Evolutionary conservation across 2,888 invertebrate species (phyloP), one percentile per base, ranked within the genome.

Genomic region (Metopia argyrocephala): DNA sequence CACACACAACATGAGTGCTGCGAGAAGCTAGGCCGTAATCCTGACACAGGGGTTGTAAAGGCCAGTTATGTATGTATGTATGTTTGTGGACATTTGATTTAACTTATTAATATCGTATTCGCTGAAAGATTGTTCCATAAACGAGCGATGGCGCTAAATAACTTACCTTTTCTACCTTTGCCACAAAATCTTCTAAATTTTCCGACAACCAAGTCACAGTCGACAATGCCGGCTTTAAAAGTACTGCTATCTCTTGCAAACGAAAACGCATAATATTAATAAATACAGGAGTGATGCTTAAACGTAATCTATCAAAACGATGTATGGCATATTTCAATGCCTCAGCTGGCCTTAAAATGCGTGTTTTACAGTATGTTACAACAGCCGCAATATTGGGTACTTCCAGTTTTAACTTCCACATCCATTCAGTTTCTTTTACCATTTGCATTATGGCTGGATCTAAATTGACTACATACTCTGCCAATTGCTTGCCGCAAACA

Each of bases 121-220:
- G n/a, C n/a, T n/a, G n/a, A n/a, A n/a, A n/a, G n/a, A n/a, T n/a
- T n/a, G n/a, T n/a, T n/a, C n/a, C n/a, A n/a, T n/a, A n/a, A n/a
- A n/a, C n/a, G n/a, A n/a, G n/a, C n/a, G n/a, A n/a, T n/a, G n/a
- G n/a, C n/a, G n/a, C n/a, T n/a, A n/a, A n/a, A n/a, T n/a, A 4
- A n/a, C 76, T 68, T 76, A 95, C 93, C 85, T 93, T 92, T 70
- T 92, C 92, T 20, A 96, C 89, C 21, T 92, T 91, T 0, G 79
- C 65, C 3, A 87, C 84, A 69, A 87, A 89, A 18, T 86, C 86
- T 21, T 87, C 86, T 2, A 89, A 82, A 64, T 94, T 94, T 84
- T 95, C 92, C 0, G 96, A 96, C 0, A 95, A 93, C 97, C 97
- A 97, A 0, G 95, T 95, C 20, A 96, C 93, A 1, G 94, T 93